A percentile compares a stretch with the other conserved stretches of the same genome.
Conservation (phyloP, 2,113 vertebrate species). For the Ivindomyrus marchei region DNA sequence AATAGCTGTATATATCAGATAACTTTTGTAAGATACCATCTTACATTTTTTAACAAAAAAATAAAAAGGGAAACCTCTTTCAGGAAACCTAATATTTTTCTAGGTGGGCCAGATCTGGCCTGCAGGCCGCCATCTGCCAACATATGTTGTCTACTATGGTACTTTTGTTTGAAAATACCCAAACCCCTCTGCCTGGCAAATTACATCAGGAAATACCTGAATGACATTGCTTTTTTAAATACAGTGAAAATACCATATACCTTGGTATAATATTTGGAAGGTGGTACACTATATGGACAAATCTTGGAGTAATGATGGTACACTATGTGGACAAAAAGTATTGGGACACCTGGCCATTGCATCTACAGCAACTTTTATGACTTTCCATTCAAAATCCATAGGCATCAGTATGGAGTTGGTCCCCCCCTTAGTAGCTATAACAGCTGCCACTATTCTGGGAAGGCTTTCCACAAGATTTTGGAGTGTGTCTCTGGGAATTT, state of each 20-base stretch:
- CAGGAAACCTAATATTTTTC: background rate
- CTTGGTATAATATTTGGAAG: background rate
- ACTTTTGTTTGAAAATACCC: background rate
- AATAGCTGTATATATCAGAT: background rate
- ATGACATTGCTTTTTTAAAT: background rate
- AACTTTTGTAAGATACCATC: background rate
- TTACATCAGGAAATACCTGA: background rate
- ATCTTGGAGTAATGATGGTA: background rate
- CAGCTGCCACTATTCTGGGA: background rate
- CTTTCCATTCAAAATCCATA: background rate
- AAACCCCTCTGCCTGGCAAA: background rate
- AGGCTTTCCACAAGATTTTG: background rate
- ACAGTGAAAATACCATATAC: background rate
- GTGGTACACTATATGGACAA: background rate
- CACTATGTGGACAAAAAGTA: background rate
- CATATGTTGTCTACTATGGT: background rate
- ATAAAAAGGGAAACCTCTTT: background rate
- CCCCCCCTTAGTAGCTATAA: background rate
- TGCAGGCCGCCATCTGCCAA: background rate
- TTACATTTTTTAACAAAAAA: background rate
- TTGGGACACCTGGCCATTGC: background rate
- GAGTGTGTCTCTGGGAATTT: background rate
- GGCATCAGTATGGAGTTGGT: background rate
- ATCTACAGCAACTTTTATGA: background rate
- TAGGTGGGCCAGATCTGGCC: background rate